Evolutionary conservation across 2,888 invertebrate species (phyloP).

Genomic region (Lissonota sp.): DNA sequence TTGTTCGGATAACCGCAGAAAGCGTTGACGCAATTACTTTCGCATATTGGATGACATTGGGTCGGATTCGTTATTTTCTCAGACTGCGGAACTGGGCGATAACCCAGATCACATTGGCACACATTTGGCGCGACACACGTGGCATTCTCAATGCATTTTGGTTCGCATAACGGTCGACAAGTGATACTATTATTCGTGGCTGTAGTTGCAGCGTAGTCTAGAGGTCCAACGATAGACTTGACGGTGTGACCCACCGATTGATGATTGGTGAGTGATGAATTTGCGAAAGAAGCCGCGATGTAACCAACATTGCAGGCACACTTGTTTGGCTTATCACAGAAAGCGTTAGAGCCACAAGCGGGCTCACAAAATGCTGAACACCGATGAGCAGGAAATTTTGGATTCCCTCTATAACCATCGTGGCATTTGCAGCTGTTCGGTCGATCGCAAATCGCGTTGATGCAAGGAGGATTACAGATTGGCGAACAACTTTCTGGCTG

Average conservation of each 20-base stretch:
- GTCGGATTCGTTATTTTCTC: slow-evolving; percentile 24
- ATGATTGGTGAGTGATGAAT: background rate
- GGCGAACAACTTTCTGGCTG: slow-evolving; percentile 5
- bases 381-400: background rate
- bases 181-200: background rate
- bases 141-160: slow-evolving; percentile 27
- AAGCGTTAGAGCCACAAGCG: slow-evolving; percentile 16
- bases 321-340: slow-evolving; percentile 20
- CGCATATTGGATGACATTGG: slow-evolving; percentile 58
- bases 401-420: background rate
- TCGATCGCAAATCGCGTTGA: slow-evolving; percentile 5
- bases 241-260: background rate
- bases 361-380: slow-evolving; percentile 24
- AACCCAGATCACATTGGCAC: slow-evolving; percentile 41
- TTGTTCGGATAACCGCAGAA: slow-evolving; percentile 57
- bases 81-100: background rate
- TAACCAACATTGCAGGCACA: slow-evolving; percentile 37
- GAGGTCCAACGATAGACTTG: background rate
- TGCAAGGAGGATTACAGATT: background rate
- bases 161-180: slow-evolving; percentile 42
- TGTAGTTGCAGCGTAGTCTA: background rate
- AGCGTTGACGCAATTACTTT: slow-evolving; percentile 49
- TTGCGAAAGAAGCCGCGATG: background rate
- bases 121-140: slow-evolving; percentile 42
- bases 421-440: slow-evolving; percentile 35